These are phyloP conservation scores for Carlito syrichta DNA, from an alignment of 2,113 vertebrate genomes.

Conservation along the genomic window DNA sequence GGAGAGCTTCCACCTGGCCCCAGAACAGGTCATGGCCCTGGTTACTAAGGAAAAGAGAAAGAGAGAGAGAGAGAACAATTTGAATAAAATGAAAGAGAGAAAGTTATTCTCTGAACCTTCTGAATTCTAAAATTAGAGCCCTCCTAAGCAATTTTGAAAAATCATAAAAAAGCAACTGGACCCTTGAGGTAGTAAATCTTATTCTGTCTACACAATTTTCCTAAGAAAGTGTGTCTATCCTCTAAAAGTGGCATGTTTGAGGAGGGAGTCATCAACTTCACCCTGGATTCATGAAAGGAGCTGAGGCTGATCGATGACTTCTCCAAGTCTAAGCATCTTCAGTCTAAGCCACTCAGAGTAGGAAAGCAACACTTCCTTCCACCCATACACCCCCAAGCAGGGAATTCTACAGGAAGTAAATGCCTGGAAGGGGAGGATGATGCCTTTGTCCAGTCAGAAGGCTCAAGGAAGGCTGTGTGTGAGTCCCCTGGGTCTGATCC, in stretches of 20 bases:
- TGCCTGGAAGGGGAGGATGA: neutral
- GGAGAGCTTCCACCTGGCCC: neutral
- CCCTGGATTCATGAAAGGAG: neutral
- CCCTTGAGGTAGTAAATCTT: neutral
- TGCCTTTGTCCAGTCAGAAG: neutral
- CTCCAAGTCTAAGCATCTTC: neutral
- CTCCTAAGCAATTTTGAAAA: neutral
- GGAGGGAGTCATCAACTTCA: neutral
- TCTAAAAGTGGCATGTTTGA: neutral
- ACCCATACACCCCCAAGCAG: no score
- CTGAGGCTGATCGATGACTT: no score
- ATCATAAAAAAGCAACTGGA: neutral
- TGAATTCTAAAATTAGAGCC: neutral
- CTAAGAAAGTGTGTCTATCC: neutral
- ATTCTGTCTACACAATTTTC: neutral
- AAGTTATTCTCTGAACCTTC: neutral
- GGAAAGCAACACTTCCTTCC: rapidly evolving
- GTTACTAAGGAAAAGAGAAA: neutral
- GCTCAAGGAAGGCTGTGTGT: neutral
- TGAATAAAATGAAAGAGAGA: neutral
- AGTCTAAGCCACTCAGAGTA: neutral
- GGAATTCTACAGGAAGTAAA: neutral
- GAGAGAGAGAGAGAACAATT: neutral
- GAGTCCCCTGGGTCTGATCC: neutral
- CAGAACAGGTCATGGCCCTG: neutral